Percentiles rank a stretch among this genome's conserved stretches.
Evolutionary conservation across 1,140 invertebrate species (phyloP).

Genomic region (Leptinotarsa defecta): DNA sequence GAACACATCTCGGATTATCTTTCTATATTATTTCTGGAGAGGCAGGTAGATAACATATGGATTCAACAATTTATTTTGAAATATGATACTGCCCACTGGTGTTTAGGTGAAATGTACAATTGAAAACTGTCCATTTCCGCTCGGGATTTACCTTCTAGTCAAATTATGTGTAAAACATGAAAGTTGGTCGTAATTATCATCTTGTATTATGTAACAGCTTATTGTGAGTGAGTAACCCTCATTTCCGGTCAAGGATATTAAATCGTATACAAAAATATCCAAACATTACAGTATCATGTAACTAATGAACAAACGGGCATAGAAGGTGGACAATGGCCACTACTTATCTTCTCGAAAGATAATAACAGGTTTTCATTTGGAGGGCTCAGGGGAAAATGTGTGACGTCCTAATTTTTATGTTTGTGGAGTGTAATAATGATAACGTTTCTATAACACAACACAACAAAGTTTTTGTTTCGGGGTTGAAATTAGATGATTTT

Average conservation of each 20-base stretch:
- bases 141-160: not conserved
- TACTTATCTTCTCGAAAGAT: no score
- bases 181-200: not conserved
- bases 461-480: no score
- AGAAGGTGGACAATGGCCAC: no score
- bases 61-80: constrained; percentile 13
- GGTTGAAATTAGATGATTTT: no score
- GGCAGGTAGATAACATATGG: not conserved
- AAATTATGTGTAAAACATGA: not conserved
- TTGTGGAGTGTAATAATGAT: no score
- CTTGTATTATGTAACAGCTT: not conserved
- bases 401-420: no score
- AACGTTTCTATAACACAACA: no score
- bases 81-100: not conserved
- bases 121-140: not conserved
- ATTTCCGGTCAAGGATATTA: not conserved
- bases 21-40: not conserved
- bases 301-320: no score
- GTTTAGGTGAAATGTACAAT: not conserved
- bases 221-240: not conserved
- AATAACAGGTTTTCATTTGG: no score
- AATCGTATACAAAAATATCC: not conserved
- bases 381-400: no score
- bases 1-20: constrained; percentile 4
- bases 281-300: no score